These are phyloP conservation scores for Drosophila kuntzei DNA, from an alignment of 2,888 invertebrate species.

Conservation along the genomic window DNA sequence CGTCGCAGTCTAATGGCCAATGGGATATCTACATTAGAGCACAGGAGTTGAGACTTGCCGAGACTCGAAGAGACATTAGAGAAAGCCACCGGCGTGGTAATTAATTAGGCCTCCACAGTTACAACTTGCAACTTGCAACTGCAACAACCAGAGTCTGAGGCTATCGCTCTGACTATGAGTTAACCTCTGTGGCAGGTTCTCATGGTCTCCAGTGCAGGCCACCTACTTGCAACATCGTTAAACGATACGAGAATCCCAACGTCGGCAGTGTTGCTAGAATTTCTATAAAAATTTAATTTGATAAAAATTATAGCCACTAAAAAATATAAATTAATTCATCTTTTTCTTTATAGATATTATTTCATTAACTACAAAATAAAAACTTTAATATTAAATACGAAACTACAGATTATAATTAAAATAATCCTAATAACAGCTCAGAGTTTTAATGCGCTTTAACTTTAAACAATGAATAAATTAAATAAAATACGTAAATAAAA, in stretches of 20 bases:
- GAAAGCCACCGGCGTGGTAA: slow-evolving; percentile 75
- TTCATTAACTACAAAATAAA: too few species aligned
- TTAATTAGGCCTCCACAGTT: slow-evolving; percentile 73
- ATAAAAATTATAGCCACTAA: background rate
- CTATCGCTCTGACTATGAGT: slow-evolving; percentile 52
- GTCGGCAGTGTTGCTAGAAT: slow-evolving; percentile 10
- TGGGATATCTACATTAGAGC: slow-evolving; percentile 75
- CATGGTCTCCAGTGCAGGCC: slow-evolving; percentile 59
- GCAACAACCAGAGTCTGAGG: slow-evolving; percentile 31
- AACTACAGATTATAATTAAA: too few species aligned
- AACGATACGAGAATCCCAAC: background rate
- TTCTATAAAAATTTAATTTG: background rate
- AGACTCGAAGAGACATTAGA: slow-evolving; percentile 56
- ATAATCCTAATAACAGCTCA: too few species aligned
- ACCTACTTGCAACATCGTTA: slow-evolving; percentile 61
- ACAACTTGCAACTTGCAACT: slow-evolving; percentile 43
- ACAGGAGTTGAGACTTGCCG: slow-evolving; percentile 6
- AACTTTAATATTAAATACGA: too few species aligned
- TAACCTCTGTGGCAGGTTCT: slow-evolving; percentile 73
- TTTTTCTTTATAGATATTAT: too few species aligned
- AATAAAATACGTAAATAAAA: too few species aligned
- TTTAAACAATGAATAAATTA: too few species aligned
- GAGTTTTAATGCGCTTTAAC: too few species aligned
- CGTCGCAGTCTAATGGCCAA: slow-evolving; percentile 56
- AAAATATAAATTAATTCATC: too few species aligned